These are phyloP conservation scores for Aproaerema taeniolella DNA, from an alignment of 2,888 invertebrate genomes.

Conservation along the genomic window DNA sequence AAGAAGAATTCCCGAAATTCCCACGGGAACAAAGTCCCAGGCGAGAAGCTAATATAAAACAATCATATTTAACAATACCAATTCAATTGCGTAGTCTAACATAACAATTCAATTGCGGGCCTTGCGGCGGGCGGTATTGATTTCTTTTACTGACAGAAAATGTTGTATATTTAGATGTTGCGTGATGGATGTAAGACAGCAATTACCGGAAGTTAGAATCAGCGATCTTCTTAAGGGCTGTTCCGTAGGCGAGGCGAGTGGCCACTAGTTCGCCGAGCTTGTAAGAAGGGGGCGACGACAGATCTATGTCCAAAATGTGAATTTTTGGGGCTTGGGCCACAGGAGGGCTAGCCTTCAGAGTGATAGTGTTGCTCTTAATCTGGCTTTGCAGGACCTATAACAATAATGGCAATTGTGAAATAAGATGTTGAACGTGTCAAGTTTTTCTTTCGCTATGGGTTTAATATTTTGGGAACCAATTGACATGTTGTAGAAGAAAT, in stretches of 20 bases:
- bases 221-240: conserved; percentile 92
- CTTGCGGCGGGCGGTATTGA: no score
- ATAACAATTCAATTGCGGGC: no score
- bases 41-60: no score
- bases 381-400: conserved; percentile 69
- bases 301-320: conserved; percentile 77
- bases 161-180: no score
- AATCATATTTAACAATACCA: no score
- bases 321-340: conserved; percentile 84
- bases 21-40: no score
- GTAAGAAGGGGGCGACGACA: conserved; percentile 91
- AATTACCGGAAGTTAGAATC: conserved; percentile 78
- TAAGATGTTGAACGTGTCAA: no score
- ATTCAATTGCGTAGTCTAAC: no score
- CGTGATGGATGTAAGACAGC: no score
- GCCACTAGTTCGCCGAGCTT: conserved; percentile 87
- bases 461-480: background rate
- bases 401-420: no score
- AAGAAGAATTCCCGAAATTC: no score
- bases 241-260: conserved; percentile 96
- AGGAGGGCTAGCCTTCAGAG: conserved; percentile 80
- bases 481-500: background rate
- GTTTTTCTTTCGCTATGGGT: background rate
- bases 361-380: conserved; percentile 82
- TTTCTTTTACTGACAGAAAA: no score